Evolutionary conservation across 2,888 invertebrate genomes (phyloP), one percentile per base, ranked within the genome.

Genomic region (Lasiommata megera): DNA sequence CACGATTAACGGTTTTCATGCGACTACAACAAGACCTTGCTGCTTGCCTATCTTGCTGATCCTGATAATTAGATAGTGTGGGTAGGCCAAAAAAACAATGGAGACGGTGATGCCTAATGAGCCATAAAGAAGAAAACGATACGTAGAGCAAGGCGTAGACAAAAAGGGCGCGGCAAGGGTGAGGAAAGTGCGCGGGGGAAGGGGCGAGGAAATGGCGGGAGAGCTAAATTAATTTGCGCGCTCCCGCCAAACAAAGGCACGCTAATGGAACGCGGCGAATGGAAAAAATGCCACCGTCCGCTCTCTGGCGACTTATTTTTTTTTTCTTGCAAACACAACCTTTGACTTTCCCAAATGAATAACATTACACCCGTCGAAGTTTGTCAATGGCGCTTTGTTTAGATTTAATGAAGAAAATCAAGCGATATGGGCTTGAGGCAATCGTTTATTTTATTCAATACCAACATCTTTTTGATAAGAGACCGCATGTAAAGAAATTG

Each of bases 271-370:
- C 88, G 88, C 89, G 89, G 84, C 89, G 89, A 90, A 90, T 89
- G 87, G 90, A 90, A 88, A 90, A 90, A 90, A 90, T 90, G 90
- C 90, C 90, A 89, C 89, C 90, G 90, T 88, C 88, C 90, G 88
- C 87, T 88, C 88, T 87, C 82, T 76, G 82, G 79, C 80, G 87
- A 85, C 88, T 87, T 85, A 82, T 83, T 82, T 86, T 82, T 74
- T n/a, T 76, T 69, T 83, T 87, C 44, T 86, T 80, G 82, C 78
- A 84, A 88, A 88, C 82, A 88, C 85, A 88, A 88, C 90, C 90
- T 90, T 89, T 90, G 90, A 88, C 89, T 88, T 84, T 84, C 81
- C 78, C 82, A 82, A 89, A 88, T 87, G 88, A 89, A 89, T 89
- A 88, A 88, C 88, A 87, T 88, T 87, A 88, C 88, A 87, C 83